Percentiles rank a stretch among this genome's conserved stretches.
Evolutionary conservation across 2,888 invertebrate species (phyloP).

Genomic region (Myopa testacea): DNA sequence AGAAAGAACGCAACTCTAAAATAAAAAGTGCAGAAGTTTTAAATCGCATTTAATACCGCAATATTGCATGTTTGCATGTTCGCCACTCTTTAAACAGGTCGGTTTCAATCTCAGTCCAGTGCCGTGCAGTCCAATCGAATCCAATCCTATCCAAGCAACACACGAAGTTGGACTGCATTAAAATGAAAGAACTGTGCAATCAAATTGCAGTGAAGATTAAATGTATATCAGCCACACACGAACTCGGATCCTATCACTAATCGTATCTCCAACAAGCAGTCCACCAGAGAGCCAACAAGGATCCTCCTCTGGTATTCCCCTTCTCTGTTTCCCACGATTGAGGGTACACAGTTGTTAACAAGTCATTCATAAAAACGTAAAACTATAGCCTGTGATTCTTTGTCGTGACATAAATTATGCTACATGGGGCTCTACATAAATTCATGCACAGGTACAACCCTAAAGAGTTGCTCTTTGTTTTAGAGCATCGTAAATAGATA

Average conservation of each 20-base stretch:
- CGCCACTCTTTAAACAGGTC: not conserved
- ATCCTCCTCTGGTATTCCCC: not conserved
- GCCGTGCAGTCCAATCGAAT: too few relatives aligned
- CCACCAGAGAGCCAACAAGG: not conserved
- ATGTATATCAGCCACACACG: not conserved
- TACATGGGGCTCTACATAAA: too few relatives aligned
- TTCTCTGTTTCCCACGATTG: too few relatives aligned
- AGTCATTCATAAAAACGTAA: not conserved
- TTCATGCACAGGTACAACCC: too few relatives aligned
- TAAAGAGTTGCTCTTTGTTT: too few relatives aligned
- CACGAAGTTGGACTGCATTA: not conserved
- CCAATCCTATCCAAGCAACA: too few relatives aligned
- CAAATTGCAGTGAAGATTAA: conserved; percentile 5
- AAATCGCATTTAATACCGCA: conserved; percentile 10
- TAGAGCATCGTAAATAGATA: too few relatives aligned
- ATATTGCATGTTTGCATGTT: conserved; percentile 6
- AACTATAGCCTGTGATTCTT: not conserved
- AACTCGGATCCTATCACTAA: not conserved
- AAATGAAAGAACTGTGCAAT: conserved; percentile 1
- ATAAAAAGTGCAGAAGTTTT: conserved; percentile 1
- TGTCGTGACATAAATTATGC: too few relatives aligned
- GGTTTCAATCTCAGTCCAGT: too few relatives aligned
- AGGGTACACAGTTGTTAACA: not conserved
- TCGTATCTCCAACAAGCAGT: not conserved
- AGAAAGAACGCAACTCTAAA: not conserved